Evolutionary conservation across 2,888 invertebrate species (phyloP).

Genomic region (Metallyticus violacea): DNA sequence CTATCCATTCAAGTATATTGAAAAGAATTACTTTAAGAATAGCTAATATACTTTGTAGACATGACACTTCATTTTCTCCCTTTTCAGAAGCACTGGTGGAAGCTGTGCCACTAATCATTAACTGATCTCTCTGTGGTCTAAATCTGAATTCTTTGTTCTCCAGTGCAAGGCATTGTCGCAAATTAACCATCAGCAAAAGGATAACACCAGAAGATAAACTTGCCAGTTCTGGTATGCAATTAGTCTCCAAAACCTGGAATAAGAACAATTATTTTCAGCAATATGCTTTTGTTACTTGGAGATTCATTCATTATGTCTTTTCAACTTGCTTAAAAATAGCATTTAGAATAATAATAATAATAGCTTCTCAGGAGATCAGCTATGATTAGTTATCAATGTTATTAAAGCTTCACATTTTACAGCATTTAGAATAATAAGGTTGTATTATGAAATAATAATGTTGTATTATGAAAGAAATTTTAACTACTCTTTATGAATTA

Average conservation of each 20-base stretch:
- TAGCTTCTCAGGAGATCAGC: too few relatives aligned
- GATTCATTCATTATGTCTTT: too few relatives aligned
- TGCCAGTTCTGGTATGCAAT: constrained; percentile 73
- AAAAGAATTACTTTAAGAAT: constrained; percentile 69
- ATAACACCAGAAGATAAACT: constrained; percentile 77
- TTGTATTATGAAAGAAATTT: too few relatives aligned
- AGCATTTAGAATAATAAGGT: too few relatives aligned
- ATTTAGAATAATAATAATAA: too few relatives aligned
- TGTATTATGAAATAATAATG: too few relatives aligned
- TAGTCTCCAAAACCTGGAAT: constrained; percentile 54
- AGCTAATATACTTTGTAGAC: constrained; percentile 60
- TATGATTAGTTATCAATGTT: too few relatives aligned
- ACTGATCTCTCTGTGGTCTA: not conserved
- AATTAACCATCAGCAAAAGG: constrained; percentile 71
- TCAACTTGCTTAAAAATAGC: too few relatives aligned
- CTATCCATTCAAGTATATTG: constrained; percentile 78
- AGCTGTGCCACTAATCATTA: not conserved
- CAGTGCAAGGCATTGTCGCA: constrained; percentile 65
- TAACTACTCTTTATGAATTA: too few relatives aligned
- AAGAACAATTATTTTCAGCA: too few relatives aligned
- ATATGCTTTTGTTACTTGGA: too few relatives aligned
- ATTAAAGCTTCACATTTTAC: too few relatives aligned
- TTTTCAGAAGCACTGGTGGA: not conserved
- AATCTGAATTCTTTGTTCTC: constrained; percentile 40
- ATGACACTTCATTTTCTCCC: constrained; percentile 32